Evolutionary conservation across 2,888 invertebrate genomes (phyloP).

Genomic region (Heteropelma amictum): DNA sequence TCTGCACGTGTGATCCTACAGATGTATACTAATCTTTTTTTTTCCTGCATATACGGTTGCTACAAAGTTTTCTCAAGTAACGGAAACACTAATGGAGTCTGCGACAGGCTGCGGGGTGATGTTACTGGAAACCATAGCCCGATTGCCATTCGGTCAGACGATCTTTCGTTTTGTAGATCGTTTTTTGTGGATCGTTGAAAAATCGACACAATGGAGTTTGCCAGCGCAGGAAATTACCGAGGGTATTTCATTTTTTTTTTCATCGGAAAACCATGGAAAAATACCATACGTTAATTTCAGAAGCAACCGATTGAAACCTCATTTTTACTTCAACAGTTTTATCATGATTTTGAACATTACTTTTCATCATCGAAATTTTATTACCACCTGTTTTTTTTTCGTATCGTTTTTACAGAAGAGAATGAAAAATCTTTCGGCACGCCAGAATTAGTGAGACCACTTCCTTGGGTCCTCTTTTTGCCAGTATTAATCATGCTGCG

Average conservation of each 20-base stretch:
- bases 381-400: too few relatives aligned
- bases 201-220: constrained; percentile 81
- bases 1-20: too few relatives aligned
- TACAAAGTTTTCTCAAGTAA: constrained; percentile 8
- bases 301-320: too few relatives aligned
- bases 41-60: neutral
- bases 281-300: too few relatives aligned
- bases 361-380: neutral
- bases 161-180: constrained; percentile 78
- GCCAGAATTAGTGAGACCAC: constrained; percentile 80
- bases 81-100: constrained; percentile 38
- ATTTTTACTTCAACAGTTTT: too few relatives aligned
- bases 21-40: too few relatives aligned
- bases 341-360: neutral
- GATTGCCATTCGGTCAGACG: constrained; percentile 77
- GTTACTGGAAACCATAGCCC: constrained; percentile 60
- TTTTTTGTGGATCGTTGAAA: constrained; percentile 80
- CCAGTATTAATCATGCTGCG: constrained; percentile 79
- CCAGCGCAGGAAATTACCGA: constrained; percentile 69
- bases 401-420: constrained; percentile 77
- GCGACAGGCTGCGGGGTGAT: constrained; percentile 50
- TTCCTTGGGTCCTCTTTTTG: constrained; percentile 82
- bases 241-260: constrained; percentile 52
- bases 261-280: too few relatives aligned
- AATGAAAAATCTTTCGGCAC: constrained; percentile 74